These are phyloP conservation scores for Pteromalus puparum DNA, from an alignment of 1,140 invertebrate species.

Conservation along the genomic window DNA sequence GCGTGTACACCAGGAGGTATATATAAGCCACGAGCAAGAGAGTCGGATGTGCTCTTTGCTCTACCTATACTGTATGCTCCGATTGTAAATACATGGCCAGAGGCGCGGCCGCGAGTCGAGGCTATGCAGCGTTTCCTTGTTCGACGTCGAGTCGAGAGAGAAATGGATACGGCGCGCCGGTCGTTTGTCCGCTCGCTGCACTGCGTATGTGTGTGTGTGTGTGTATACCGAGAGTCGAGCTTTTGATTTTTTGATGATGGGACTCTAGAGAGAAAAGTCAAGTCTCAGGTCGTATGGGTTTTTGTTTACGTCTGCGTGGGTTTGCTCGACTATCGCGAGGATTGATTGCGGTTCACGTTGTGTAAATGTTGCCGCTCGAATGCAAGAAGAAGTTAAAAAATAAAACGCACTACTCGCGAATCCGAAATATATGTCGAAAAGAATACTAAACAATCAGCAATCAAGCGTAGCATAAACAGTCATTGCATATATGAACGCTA, in stretches of 20 bases:
- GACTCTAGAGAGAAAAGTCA: background rate
- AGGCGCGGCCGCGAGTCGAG: background rate
- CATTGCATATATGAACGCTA: background rate
- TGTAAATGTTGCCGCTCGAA: no score
- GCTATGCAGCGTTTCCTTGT: slow-evolving; percentile 2
- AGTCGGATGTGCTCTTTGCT: background rate
- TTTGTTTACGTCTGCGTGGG: background rate
- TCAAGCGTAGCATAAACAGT: background rate
- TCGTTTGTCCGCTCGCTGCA: background rate
- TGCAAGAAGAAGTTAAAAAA: no score
- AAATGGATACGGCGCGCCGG: background rate
- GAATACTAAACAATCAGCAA: no score
- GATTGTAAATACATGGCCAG: slow-evolving; percentile 15
- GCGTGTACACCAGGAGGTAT: background rate
- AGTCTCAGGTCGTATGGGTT: background rate
- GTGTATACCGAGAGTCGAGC: background rate
- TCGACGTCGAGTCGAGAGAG: background rate
- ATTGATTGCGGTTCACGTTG: background rate
- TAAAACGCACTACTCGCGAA: no score
- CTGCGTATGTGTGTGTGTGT: background rate
- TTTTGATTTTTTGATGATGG: slow-evolving; percentile 2
- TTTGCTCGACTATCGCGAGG: background rate
- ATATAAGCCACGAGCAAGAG: background rate
- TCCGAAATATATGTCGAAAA: no score
- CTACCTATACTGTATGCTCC: background rate